Conservation (phyloP, 1,140 invertebrate species). For the Temnothorax nylanderi region DNA sequence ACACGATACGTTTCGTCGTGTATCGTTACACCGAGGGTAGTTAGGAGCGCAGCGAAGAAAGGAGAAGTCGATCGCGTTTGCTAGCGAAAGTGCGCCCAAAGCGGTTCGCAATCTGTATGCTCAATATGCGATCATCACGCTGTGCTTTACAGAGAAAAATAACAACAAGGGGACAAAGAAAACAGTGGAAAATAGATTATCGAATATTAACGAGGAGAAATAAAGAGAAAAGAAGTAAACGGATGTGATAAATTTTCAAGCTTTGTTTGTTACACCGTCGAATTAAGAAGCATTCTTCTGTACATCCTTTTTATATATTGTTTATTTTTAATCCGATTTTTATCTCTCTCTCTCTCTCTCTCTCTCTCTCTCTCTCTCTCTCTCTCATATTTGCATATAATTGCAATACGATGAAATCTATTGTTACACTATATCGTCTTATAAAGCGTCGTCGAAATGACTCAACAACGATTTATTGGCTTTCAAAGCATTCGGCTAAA, state of each 20-base stretch:
- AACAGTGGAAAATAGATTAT: conserved; percentile 27
- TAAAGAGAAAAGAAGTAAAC: neutral
- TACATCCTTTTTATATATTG: neutral
- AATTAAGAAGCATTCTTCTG: neutral
- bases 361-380: neutral
- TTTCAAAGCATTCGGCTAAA: conserved; percentile 82
- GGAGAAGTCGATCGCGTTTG: conserved; percentile 80
- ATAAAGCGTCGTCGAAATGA: conserved; percentile 81
- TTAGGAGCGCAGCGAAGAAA: conserved; percentile 77
- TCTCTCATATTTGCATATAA: too few relatives aligned
- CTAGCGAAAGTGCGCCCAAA: conserved; percentile 55
- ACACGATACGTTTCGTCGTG: conserved; percentile 83
- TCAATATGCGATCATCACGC: conserved; percentile 36
- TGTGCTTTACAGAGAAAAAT: neutral
- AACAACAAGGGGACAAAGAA: neutral
- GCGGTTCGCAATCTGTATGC: conserved; percentile 52
- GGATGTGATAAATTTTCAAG: conserved; percentile 16
- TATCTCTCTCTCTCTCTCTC: neutral
- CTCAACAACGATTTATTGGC: conserved; percentile 84
- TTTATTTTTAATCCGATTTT: conserved; percentile 4
- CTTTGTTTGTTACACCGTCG: neutral
- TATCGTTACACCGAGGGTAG: conserved; percentile 81
- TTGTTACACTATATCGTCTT: conserved; percentile 64
- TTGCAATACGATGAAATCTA: conserved; percentile 37
- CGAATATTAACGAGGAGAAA: conserved; percentile 18